A percentile compares a stretch with the other conserved stretches of the same genome.
These are phyloP conservation scores for Tachystola acroxantha DNA, from an alignment of 2,888 invertebrate genomes.

Conservation along the genomic window DNA sequence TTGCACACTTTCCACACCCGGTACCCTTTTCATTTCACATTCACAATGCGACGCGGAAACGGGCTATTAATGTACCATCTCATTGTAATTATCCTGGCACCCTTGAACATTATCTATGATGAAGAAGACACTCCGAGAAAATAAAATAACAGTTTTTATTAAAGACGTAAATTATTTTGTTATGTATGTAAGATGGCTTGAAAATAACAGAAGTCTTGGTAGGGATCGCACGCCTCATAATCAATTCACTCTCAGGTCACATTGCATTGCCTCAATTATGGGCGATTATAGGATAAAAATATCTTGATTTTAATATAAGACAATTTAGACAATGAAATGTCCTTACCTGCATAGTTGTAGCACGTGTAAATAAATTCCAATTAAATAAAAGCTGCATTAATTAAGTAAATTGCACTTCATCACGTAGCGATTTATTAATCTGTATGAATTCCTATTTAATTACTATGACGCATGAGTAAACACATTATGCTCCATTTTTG, in stretches of 20 bases:
- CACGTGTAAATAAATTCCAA: conserved; percentile 41
- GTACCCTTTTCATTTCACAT: conserved; percentile 2
- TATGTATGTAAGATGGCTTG: too few species aligned
- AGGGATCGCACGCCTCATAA: too few species aligned
- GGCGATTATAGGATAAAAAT: too few species aligned
- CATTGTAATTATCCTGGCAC: neutral
- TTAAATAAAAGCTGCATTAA: conserved; percentile 21
- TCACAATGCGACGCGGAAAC: conserved; percentile 6
- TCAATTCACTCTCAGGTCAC: too few species aligned
- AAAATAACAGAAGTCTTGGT: too few species aligned
- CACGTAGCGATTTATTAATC: conserved; percentile 38
- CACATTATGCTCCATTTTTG: conserved; percentile 17
- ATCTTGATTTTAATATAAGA: conserved; percentile 8
- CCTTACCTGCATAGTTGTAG: conserved; percentile 20
- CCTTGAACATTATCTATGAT: conserved; percentile 3
- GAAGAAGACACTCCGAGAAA: neutral
- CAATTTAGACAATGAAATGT: conserved; percentile 27
- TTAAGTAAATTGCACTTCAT: conserved; percentile 29
- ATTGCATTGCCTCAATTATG: too few species aligned
- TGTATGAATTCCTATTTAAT: conserved; percentile 39
- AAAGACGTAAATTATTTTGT: too few species aligned
- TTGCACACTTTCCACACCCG: conserved; percentile 14
- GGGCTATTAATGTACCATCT: neutral
- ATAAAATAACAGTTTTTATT: too few species aligned
- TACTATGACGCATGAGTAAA: conserved; percentile 20